Evolutionary conservation across 2,113 vertebrate genomes (phyloP).

Genomic region (Hydrochoerus hydrochaeris): DNA sequence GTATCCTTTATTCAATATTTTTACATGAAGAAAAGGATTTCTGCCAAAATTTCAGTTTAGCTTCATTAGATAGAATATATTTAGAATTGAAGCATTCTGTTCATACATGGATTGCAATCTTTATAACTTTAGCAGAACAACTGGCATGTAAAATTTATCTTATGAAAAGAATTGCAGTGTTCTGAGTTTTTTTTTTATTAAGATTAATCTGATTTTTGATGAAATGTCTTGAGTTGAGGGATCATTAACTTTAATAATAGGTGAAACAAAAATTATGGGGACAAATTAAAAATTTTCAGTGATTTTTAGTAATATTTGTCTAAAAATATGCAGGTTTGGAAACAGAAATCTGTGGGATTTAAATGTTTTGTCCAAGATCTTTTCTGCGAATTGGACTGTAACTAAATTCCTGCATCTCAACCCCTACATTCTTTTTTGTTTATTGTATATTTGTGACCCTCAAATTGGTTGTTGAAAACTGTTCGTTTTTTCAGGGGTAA

Average conservation of each 20-base stretch:
- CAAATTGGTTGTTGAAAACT: neutral
- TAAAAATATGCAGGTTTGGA: neutral
- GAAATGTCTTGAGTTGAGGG: constrained; percentile 21
- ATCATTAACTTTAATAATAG: constrained; percentile 39
- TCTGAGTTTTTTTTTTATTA: neutral
- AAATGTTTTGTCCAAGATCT: neutral
- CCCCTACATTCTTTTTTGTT: neutral
- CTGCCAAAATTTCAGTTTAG: constrained; percentile 47
- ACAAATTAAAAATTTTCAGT: neutral
- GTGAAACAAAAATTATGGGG: neutral
- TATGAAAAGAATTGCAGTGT: constrained; percentile 49
- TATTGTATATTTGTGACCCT: neutral
- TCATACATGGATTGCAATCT: constrained; percentile 38
- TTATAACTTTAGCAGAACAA: constrained; percentile 3
- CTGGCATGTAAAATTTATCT: constrained; percentile 36
- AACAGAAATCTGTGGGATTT: constrained; percentile 7
- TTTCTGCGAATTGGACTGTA: constrained; percentile 15
- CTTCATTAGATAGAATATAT: constrained; percentile 60
- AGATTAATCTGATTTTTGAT: constrained; percentile 45
- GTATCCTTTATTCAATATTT: constrained; percentile 22
- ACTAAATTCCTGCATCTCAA: neutral
- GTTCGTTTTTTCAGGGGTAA: neutral
- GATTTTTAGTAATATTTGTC: neutral
- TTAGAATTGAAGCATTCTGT: neutral
- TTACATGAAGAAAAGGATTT: constrained; percentile 53